Base-by-base conservation (phyloP, 2,888 invertebrate genomes). In the Diaperis boleti region DNA sequence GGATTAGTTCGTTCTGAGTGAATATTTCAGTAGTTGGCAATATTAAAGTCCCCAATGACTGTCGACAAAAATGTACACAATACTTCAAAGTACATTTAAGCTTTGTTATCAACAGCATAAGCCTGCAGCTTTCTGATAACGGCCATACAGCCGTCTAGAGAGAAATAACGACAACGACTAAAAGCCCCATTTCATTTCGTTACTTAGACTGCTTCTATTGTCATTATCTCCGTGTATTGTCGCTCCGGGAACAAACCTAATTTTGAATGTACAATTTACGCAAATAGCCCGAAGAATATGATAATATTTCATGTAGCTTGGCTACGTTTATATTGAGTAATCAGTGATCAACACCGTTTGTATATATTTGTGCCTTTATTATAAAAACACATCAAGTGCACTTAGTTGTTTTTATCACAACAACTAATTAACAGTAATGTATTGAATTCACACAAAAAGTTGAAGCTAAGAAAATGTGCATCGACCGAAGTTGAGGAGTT, bases 71-170 rank as follows among this genome's bases (percentile, higher is more conserved):
- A 70, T 68, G 65, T 66, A 68, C 67, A 71, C 70, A 73, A 73
- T 73, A 68, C 72, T 72, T 72, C 69, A 69, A 72, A 74, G 73
- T 67, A 71, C 69, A 69, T 70, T 70, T 72, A 70, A 72, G 72
- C 71, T 69, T 69, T 70, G 72, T 70, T 72, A 72, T 72, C 73
- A 72, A 70, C 67, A 62, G 63, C 70, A 69, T 67, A 68, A 69
- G 74, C 73, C 74, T 74, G 72, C 69, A 73, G 72, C 71, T 67
- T 68, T 67, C 71, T 71, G 74, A 74, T 74, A 74, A 74, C 72
- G 70, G 71, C 69, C 62, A 66, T 64, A 69, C 67, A 66, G 68
- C 66, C 72, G 72, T 70, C 72, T 72, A 65, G 72, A 73, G 73
- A 71, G 73, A 71, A 73, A 74, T 74, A 73, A 72, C 70, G 70